These are phyloP conservation scores for Dasyprocta punctata DNA, from an alignment of 2,113 vertebrate genomes.

Conservation along the genomic window DNA sequence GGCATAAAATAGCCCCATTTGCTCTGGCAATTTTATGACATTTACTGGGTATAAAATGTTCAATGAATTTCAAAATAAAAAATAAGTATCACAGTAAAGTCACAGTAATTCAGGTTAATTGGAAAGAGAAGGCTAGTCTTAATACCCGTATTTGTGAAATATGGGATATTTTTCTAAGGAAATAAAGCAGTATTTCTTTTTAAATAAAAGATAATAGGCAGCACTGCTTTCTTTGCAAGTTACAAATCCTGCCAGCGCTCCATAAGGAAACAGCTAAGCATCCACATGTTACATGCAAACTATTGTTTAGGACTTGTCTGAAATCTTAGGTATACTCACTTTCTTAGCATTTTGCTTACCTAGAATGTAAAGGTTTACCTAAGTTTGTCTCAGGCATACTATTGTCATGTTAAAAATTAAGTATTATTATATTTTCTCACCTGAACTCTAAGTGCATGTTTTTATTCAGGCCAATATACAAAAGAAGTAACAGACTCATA, in stretches of 20 bases:
- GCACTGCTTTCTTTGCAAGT: not conserved
- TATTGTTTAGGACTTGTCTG: not conserved
- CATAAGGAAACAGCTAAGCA: not conserved
- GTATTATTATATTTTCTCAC: not conserved
- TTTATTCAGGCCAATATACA: not conserved
- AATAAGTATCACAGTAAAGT: not conserved
- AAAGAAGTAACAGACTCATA: not conserved
- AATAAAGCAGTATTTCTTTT: not conserved
- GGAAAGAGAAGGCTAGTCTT: not conserved
- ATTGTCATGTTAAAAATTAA: not conserved
- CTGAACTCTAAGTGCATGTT: not conserved
- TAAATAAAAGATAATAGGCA: not conserved
- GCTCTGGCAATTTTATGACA: not conserved
- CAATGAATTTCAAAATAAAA: slow-evolving; percentile 14
- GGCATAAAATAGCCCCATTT: not conserved
- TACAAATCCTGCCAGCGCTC: not conserved
- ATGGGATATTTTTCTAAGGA: not conserved
- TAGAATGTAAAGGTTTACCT: not conserved
- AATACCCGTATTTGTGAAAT: slow-evolving; percentile 11
- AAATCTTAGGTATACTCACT: not conserved
- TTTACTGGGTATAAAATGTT: not conserved
- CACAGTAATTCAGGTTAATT: not conserved
- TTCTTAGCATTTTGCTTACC: not conserved
- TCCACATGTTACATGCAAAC: not conserved
- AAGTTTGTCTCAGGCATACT: not conserved